Percentiles rank a stretch among this genome's conserved stretches.
Conservation (phyloP, 2,888 invertebrate genomes). For the Cerastis leucographa region DNA sequence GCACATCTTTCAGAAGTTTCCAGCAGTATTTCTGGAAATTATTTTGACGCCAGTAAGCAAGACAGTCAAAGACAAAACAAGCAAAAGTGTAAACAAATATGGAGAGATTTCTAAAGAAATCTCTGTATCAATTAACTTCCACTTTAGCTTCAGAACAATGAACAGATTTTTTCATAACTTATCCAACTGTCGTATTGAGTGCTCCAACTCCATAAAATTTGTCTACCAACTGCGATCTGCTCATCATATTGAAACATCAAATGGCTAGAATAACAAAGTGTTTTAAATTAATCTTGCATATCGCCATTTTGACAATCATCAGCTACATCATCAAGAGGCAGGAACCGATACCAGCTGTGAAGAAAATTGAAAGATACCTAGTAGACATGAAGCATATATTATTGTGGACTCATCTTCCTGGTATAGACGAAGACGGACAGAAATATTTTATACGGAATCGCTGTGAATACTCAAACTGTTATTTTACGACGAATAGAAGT, state of each 20-base stretch:
- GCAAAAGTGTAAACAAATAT: constrained; percentile 38
- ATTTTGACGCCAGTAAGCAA: constrained; percentile 32
- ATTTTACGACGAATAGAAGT: constrained; percentile 78
- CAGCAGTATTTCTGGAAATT: constrained; percentile 35
- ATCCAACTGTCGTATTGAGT: not conserved
- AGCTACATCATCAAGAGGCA: constrained; percentile 63
- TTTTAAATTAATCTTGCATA: constrained; percentile 67
- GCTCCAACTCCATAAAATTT: not conserved
- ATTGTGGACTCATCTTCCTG: constrained; percentile 78
- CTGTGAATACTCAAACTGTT: constrained; percentile 80
- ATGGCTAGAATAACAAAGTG: constrained; percentile 69
- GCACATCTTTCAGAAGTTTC: constrained; percentile 4
- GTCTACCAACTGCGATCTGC: not conserved
- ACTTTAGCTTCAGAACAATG: constrained; percentile 32
- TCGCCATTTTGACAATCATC: constrained; percentile 60
- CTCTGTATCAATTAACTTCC: constrained; percentile 25
- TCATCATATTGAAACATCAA: not conserved
- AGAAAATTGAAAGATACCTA: constrained; percentile 74
- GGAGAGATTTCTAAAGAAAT: constrained; percentile 33
- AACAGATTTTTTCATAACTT: not conserved
- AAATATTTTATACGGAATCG: constrained; percentile 70
- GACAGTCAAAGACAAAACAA: constrained; percentile 10
- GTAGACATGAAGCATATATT: constrained; percentile 81
- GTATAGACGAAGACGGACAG: constrained; percentile 74
- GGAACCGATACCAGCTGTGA: constrained; percentile 57